These are phyloP conservation scores for Dynastes hyllus DNA, from an alignment of 2,888 invertebrate genomes.

Conservation along the genomic window DNA sequence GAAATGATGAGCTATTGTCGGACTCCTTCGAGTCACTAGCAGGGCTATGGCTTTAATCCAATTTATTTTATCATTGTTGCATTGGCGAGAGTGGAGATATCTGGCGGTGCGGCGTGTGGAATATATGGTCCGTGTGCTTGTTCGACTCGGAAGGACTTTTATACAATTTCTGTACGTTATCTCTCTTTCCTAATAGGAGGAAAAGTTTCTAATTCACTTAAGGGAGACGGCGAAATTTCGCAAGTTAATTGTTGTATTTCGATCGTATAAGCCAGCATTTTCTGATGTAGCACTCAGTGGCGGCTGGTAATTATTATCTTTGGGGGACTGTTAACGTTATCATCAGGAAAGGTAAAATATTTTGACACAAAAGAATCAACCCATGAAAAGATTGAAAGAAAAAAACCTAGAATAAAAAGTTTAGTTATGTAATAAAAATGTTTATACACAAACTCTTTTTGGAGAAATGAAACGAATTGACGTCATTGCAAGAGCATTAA, in stretches of 20 bases:
- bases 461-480: too few relatives aligned
- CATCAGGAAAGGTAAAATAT: too few relatives aligned
- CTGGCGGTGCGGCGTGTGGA: constrained; percentile 56
- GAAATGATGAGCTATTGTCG: constrained; percentile 71
- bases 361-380: too few relatives aligned
- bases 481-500: too few relatives aligned
- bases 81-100: constrained; percentile 64
- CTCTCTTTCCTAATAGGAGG: constrained; percentile 7
- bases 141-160: constrained; percentile 48
- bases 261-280: constrained; percentile 3
- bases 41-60: constrained; percentile 71
- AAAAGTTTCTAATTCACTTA: constrained; percentile 52
- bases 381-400: too few relatives aligned
- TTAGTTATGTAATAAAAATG: too few relatives aligned
- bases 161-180: background rate
- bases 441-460: too few relatives aligned
- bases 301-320: too few relatives aligned
- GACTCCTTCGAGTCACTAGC: constrained; percentile 69
- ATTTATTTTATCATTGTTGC: constrained; percentile 72
- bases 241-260: constrained; percentile 42
- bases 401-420: too few relatives aligned
- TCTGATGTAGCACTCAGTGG: background rate
- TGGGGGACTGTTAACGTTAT: too few relatives aligned
- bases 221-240: constrained; percentile 36
- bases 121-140: constrained; percentile 52